These are phyloP conservation scores for Sebastes matsubarae DNA, from an alignment of 2,797 vertebrate species.

Conservation along the genomic window DNA sequence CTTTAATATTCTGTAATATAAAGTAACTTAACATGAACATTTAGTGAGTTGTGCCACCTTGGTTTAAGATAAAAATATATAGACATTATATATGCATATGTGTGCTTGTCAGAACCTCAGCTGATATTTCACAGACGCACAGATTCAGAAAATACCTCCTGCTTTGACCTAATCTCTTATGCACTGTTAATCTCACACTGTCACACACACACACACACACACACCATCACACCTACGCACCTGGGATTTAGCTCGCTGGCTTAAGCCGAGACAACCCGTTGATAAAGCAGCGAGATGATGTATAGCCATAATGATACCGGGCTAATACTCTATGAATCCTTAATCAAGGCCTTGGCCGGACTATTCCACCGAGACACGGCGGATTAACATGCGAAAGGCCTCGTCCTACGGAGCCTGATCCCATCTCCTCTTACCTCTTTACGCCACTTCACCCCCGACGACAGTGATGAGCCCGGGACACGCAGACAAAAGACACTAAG, in stretches of 20 bases:
- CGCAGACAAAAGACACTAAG: constrained; percentile 29
- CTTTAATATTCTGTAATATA: background rate
- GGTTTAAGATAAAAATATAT: background rate
- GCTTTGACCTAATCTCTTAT: constrained; percentile 19
- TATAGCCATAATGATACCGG: constrained; percentile 53
- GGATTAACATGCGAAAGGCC: constrained; percentile 61
- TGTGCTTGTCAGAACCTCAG: background rate
- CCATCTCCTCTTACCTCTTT: constrained; percentile 54
- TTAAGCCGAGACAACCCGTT: constrained; percentile 32
- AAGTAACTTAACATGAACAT: background rate
- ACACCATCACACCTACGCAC: constrained; percentile 6
- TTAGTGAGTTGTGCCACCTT: background rate
- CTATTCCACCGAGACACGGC: constrained; percentile 25
- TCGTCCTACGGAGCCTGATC: constrained; percentile 41
- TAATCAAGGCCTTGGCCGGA: constrained; percentile 53
- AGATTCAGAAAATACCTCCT: constrained; percentile 5
- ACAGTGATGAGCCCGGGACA: constrained; percentile 28
- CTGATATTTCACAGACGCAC: background rate
- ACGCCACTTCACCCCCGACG: constrained; percentile 50
- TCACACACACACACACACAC: background rate
- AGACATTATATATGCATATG: background rate
- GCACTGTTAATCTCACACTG: constrained; percentile 16
- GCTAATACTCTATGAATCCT: constrained; percentile 66
- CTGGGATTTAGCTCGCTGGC: constrained; percentile 43
- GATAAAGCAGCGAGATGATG: constrained; percentile 60